Evolutionary conservation across 2,113 vertebrate species (phyloP), one percentile per base, ranked within the genome.

Genomic region (Aleadryas rufinucha): DNA sequence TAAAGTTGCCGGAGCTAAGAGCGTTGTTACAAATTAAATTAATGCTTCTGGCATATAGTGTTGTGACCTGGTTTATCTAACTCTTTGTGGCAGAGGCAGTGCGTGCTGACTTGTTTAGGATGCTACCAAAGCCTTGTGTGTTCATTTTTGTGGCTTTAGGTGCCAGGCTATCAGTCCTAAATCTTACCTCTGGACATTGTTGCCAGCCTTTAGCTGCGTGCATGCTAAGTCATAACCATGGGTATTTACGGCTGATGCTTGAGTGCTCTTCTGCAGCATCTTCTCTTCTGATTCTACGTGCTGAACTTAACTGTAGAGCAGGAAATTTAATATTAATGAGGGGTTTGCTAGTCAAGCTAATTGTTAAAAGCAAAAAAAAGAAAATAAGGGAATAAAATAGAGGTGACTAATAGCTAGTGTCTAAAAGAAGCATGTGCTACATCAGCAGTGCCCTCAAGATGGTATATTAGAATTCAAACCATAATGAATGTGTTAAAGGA

Each of bases 141-240:
- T 33, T 78, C 2, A 3, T 94, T 78, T 84, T 39, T 21, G 26
- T 66, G 16, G 11, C 13, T 66, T 78, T 35, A 35, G 33, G 13
- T 41, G 22, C 41, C 37, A 49, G 28, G n/a, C 14, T 31, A 28
- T 7, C 28, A 74, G 17, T 9, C 15, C 18, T 63, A 7, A 11
- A 18, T 57, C 10, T 45, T 20, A 7, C 11, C 24, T 42, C 27
- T 31, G 61, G 30, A n/a, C 3, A 0, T 16, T 18, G 30, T 20
- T 66, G 57, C 4, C 2, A 2, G 4, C 2, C 0, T 44, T 65
- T 16, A 13, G 4, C 60, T 33, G 10, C 0, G 0, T 57, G 33
- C 1, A 0, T 45, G 13, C 9, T 47, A 0, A 49, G 13, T 42
- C 22, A 20, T 45, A 41, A 23, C 20, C 0, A 0, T 30, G 28